Base-by-base conservation (phyloP, 2,113 vertebrate genomes). In the Mohoua ochrocephala region DNA sequence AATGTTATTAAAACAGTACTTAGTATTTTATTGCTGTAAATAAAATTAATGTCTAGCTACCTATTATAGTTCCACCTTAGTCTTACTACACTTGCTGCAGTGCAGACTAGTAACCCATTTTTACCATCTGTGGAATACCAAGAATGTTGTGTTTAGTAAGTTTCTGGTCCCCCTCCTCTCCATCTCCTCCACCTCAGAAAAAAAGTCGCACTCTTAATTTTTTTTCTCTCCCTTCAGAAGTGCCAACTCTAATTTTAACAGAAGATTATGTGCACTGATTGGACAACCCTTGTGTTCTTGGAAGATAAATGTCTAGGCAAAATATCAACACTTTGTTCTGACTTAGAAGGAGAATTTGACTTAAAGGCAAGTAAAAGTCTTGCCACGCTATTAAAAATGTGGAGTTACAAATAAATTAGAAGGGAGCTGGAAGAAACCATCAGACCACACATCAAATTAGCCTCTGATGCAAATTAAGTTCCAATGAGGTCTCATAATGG, bases 11-110 rank as follows among this genome's bases (percentile, higher is more conserved):
- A 96, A 96, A 94, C 4, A 93, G 60, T 57, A 70, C 92, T 95
- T 84, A 91, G 92, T 31, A 56, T 89, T 96, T 92, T 92, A 92
- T 89, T 92, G 87, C 92, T 89, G 86, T 93, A 96, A 96, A 93
- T 92, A 89, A 96, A 95, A 93, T 81, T 47, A 89, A 84, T 0
- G 37, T 84, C 88, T 73, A 82, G 69, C 44, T 94, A 91, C 86
- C 8, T 52, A 78, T 71, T 78, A 33, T 67, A 89, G 75, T 96
- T 87, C 73, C 10, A 3, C 85, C 81, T 81, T 85, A 63, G 74
- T 64, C 50, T 53, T 28, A 74, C 42, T 87, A 73, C 86, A 91
- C 89, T 96, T 95, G 92, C 87, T 95, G 82, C 49, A 92, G 61
- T 9, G 28, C 65, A 87, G 71, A 81, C 77, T n/a, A 68, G 45